Conservation (phyloP, 2,888 invertebrate genomes). For the Tenthredo notha region DNA sequence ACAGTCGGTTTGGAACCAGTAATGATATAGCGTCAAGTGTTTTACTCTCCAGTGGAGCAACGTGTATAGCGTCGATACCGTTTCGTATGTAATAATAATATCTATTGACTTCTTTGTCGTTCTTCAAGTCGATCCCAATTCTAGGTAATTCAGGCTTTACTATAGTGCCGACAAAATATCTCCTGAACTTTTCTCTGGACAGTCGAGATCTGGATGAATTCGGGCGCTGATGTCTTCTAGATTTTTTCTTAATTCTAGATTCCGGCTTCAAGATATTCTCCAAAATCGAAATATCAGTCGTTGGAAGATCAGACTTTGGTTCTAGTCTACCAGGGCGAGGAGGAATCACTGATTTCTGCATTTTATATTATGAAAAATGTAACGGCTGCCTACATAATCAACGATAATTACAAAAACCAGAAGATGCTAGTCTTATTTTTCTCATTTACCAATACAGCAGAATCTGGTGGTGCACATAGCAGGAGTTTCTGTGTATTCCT, state of each 20-base stretch:
- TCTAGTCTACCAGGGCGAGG: background rate
- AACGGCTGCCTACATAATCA: background rate
- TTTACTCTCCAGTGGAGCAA: constrained; percentile 89
- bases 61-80: constrained; percentile 94
- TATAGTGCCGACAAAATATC: constrained; percentile 89
- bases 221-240: background rate
- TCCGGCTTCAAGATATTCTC: background rate
- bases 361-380: background rate
- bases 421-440: background rate
- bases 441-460: background rate
- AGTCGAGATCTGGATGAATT: constrained; percentile 79
- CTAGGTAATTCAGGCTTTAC: constrained; percentile 81
- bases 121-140: constrained; percentile 77
- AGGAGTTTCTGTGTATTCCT: background rate
- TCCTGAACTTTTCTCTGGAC: constrained; percentile 90
- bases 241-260: background rate
- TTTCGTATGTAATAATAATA: constrained; percentile 95
- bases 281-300: background rate
- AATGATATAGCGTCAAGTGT: constrained; percentile 85
- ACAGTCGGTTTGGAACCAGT: constrained; percentile 83
- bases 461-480: background rate
- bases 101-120: constrained; percentile 86
- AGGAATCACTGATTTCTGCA: background rate
- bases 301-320: background rate
- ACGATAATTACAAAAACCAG: background rate